These are phyloP conservation scores for Homarus americanus DNA, from an alignment of 1,140 invertebrate species.

Conservation along the genomic window DNA sequence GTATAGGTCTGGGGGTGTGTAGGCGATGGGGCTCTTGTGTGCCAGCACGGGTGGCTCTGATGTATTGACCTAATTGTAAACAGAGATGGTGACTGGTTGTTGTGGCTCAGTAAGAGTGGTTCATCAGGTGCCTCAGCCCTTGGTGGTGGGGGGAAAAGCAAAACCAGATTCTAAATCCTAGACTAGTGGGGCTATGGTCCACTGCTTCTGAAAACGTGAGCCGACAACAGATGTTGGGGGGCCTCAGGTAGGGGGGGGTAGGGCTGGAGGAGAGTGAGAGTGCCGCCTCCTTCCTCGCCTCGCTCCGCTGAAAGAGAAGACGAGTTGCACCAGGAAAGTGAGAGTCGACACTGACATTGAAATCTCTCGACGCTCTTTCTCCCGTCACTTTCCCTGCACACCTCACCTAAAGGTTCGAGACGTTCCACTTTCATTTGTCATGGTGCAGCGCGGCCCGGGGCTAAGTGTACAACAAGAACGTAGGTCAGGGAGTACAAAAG, in stretches of 20 bases:
- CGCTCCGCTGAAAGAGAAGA: conserved; percentile 40
- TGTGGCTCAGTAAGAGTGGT: too few relatives aligned
- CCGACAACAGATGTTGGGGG: conserved; percentile 9
- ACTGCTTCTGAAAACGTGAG: conserved; percentile 33
- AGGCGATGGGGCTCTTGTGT: background rate
- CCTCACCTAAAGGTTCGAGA: too few relatives aligned
- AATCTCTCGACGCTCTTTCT: conserved; percentile 1
- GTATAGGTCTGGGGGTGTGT: background rate
- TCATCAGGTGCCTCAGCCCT: background rate
- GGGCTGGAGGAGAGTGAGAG: conserved; percentile 20
- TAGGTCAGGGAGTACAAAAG: too few relatives aligned
- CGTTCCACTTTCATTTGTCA: too few relatives aligned
- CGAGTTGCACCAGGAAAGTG: conserved; percentile 31
- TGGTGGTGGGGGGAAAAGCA: background rate
- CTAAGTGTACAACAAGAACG: too few relatives aligned
- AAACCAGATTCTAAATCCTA: conserved; percentile 12
- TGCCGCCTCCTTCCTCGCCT: conserved; percentile 8
- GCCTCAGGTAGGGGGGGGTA: too few relatives aligned
- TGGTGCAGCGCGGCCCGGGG: too few relatives aligned
- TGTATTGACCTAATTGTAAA: background rate
- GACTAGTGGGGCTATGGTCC: conserved; percentile 19
- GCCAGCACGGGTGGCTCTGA: background rate
- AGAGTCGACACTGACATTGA: conserved; percentile 57
- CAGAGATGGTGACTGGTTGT: too few relatives aligned
- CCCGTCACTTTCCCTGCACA: background rate